Conservation (phyloP, 2,888 invertebrate genomes). For the Cantharis lateralis region DNA sequence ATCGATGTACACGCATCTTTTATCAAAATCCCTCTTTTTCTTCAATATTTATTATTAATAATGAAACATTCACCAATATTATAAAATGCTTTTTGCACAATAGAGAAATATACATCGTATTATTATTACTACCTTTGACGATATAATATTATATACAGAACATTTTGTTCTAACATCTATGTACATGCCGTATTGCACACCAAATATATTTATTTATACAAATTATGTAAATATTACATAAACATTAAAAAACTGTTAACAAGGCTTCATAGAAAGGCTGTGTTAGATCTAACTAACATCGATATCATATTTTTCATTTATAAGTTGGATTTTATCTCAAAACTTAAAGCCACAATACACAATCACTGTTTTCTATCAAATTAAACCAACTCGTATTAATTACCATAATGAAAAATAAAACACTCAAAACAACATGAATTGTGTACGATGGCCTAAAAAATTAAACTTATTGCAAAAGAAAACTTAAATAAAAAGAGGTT, state of each 20-base stretch:
- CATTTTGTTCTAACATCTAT: slow-evolving; percentile 22
- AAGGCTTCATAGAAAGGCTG: slow-evolving; percentile 38
- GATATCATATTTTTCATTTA: slow-evolving; percentile 21
- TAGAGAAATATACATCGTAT: slow-evolving; percentile 23
- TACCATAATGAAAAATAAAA: neutral
- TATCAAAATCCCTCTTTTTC: neutral
- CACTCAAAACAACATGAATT: neutral
- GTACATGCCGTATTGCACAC: slow-evolving; percentile 32
- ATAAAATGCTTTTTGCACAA: slow-evolving; percentile 17
- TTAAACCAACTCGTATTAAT: neutral
- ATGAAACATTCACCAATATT: slow-evolving; percentile 24
- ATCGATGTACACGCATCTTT: neutral
- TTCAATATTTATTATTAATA: slow-evolving; percentile 16
- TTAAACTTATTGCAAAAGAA: neutral
- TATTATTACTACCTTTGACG: slow-evolving; percentile 14
- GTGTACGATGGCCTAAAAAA: neutral
- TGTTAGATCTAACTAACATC: slow-evolving; percentile 42
- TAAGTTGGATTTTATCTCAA: neutral
- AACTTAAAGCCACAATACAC: neutral
- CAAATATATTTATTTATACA: slow-evolving; percentile 20
- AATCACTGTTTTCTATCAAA: neutral
- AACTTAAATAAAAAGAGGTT: slow-evolving; percentile 10
- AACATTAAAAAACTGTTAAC: slow-evolving; percentile 18
- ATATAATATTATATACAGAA: slow-evolving; percentile 22
- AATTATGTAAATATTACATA: slow-evolving; percentile 19